Evolutionary conservation across 2,888 invertebrate species (phyloP), one percentile per base, ranked within the genome.

Genomic region (Pterobdella sp.): DNA sequence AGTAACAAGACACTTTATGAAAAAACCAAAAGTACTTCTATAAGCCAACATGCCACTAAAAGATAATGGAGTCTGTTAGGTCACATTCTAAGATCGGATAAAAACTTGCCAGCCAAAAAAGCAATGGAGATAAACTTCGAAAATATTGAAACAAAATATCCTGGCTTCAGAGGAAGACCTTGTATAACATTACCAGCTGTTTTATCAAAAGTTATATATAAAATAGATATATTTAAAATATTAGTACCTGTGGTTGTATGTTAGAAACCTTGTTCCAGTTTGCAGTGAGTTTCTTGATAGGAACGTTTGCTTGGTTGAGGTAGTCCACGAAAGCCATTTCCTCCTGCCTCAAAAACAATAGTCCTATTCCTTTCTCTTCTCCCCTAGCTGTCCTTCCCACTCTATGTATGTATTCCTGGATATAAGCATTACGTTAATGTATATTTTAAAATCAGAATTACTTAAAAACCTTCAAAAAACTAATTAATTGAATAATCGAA

Each of bases 301-400:
- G 91, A 0, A 99, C 94, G 83, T 90, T 92, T 0, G 95, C 92
- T 79, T 93, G 90, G 82, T 94, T 94, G 75, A 98, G 86, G 82
- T 91, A 97, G 67, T 93, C 87, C 71, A 98, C 87, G 83, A 99
- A 98, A 0, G 94, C 95, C 7, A 97, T 86, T 84, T 99, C 98
- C 82, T 96, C 94, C 0, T 96, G 96, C 34, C 94, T 87, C 52
- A 98, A 85, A 81, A 98, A 90, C 1, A 98, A 86, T 36, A 98
- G 85, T 0, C 96, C 98, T 83, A 94, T 91, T 0, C 98, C 98
- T 31, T 91, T 91, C 26, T 93, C 94, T 77, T 93, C 90, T 7
- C 97, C 97, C 78, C 98, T 88, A 0, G 98, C 98, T 0, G 97
- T 99, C 83, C 98, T 88, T 26, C 98, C 98, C 14, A 98, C 96